These are phyloP conservation scores for Manis javanica DNA, from an alignment of 2,797 vertebrate genomes.

Conservation along the genomic window DNA sequence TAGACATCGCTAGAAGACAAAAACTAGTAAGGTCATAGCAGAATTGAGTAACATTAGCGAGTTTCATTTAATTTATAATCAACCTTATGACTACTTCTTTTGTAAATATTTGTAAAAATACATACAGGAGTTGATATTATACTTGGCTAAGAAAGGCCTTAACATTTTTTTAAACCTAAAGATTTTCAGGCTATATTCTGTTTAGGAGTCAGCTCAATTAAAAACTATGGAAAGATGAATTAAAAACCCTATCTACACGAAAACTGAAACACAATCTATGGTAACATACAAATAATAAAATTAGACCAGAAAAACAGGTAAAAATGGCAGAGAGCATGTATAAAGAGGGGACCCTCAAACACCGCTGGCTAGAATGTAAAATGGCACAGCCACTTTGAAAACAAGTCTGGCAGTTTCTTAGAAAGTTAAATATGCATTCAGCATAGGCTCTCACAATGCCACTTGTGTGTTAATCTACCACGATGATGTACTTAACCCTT, in stretches of 20 bases:
- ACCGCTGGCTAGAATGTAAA: not conserved
- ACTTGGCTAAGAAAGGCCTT: not conserved
- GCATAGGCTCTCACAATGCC: too few species aligned
- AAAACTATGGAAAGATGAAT: not conserved
- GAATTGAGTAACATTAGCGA: not conserved
- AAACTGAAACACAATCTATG: not conserved
- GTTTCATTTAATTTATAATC: not conserved
- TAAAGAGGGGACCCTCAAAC: not conserved
- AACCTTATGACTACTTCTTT: not conserved
- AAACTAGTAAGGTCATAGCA: not conserved
- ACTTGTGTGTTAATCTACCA: not conserved
- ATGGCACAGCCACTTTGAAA: not conserved
- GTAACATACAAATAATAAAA: not conserved
- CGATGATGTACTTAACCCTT: too few species aligned
- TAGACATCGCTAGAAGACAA: not conserved
- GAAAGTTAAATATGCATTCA: not conserved
- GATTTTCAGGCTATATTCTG: not conserved
- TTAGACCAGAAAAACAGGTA: not conserved
- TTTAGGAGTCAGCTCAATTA: not conserved
- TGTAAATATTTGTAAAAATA: not conserved
- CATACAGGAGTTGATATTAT: not conserved
- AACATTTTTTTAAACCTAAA: not conserved
- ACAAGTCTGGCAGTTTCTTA: not conserved
- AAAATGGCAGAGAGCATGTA: not conserved
- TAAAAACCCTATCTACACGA: not conserved